phyloP scores from a whole-genome alignment of 1,140 invertebrate genomes.

The Bactericera cockerelli region DNA sequence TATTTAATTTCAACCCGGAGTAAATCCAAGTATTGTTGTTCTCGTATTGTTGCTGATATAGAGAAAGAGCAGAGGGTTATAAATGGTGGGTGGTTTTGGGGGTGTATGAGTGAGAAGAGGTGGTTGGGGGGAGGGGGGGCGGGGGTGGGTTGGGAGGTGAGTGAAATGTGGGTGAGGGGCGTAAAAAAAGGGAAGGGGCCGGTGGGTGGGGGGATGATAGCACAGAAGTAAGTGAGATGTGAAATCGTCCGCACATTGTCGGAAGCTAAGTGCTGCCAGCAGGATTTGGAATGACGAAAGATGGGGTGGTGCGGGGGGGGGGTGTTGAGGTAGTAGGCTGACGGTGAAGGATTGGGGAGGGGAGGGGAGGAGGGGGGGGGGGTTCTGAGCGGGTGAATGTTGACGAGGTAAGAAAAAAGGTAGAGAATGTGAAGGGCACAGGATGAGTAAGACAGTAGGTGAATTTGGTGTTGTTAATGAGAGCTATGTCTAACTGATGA shows the following conservation, averaged over 20 bases:
- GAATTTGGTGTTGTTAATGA: no score
- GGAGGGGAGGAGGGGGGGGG: background rate
- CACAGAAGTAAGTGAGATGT: background rate
- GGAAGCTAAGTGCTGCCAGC: background rate
- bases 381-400: no score
- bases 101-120: slow-evolving; percentile 7
- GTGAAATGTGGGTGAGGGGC: no score
- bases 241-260: no score
- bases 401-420: background rate
- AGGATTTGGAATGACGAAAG: background rate
- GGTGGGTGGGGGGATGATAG: background rate
- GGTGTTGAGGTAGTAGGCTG: background rate
- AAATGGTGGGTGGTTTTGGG: no score
- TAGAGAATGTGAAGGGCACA: background rate
- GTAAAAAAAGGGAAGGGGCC: background rate
- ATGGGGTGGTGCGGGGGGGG: background rate
- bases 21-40: no score
- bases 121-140: slow-evolving; percentile 9
- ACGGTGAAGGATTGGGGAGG: background rate
- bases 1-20: no score
- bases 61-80: no score
- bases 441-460: background rate
- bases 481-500: no score
- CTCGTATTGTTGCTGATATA: no score
- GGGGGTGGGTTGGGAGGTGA: no score